Evolutionary conservation across 2,888 invertebrate genomes (phyloP), one percentile per base, ranked within the genome.

Genomic region (Caradrina clavipalpis): DNA sequence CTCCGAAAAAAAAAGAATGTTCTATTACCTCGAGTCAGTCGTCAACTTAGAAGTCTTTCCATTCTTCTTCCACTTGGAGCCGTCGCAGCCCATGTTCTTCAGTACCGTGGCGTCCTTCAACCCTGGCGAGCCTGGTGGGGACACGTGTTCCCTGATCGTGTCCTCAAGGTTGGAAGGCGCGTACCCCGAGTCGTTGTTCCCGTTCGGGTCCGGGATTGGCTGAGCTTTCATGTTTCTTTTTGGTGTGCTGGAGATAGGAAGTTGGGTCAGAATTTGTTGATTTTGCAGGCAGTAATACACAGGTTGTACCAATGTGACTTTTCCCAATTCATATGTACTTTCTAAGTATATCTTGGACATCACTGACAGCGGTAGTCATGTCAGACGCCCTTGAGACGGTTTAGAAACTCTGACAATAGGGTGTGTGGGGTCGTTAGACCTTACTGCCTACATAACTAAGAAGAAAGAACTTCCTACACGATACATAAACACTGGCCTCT

Each of bases 151-250:
- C 26, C 94, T 92, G 76, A 94, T 92, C 13, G 95, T 96, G 58
- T 97, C 97, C 78, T 96, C 96, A 0, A 95, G 84, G 71, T 97
- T 97, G 84, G 97, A 97, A 73, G 97, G 97, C 69, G 97, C 98
- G 92, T 98, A 98, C 72, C 98, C 98, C 69, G 98, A 98, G 94
- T 98, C 98, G 93, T 98, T 98, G 96, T 98, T 98, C 81, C 98
- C 98, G 90, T 98, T 98, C 50, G 98, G 97, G 88, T 98, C 98
- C 58, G 97, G 96, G 56, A 96, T 88, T 21, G 94, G 88, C 79
- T 96, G 96, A 55, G 95, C 75, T 71, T 91, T 95, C 5, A 90
- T 76, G 59, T 86, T 90, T 78, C 88, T 91, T 78, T 90, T 94
- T 51, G 93, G 91, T 8, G 89, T 90, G 75, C 93, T 94, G 84